Evolutionary conservation across 2,888 invertebrate species (phyloP).

Genomic region (Mythimna lalbum): DNA sequence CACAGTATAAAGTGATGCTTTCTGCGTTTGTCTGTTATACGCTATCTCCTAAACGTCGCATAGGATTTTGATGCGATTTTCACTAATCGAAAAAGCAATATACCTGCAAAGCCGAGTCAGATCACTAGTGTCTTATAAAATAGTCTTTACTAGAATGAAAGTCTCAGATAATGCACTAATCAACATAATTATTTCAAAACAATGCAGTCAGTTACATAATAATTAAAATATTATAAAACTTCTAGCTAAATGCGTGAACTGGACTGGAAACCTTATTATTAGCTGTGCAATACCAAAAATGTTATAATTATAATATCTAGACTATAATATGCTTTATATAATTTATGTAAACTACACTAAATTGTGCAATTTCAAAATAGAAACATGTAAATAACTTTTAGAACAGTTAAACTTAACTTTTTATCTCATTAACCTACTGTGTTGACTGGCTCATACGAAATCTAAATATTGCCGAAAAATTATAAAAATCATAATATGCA

Average conservation of each 20-base stretch:
- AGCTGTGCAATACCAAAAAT: constrained; percentile 9
- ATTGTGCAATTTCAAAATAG: background rate
- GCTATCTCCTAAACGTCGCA: too few species aligned
- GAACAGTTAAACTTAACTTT: background rate
- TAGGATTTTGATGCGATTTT: too few species aligned
- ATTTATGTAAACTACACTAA: background rate
- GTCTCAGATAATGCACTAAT: too few species aligned
- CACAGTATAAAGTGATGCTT: too few species aligned
- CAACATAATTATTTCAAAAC: background rate
- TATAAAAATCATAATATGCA: too few species aligned
- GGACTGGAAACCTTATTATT: constrained; percentile 33
- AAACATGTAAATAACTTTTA: background rate
- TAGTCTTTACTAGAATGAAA: too few species aligned
- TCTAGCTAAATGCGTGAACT: constrained; percentile 19
- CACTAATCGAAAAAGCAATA: too few species aligned
- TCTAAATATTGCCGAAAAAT: too few species aligned
- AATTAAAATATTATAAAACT: background rate
- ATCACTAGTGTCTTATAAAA: too few species aligned
- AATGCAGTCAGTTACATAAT: background rate
- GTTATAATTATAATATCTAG: constrained; percentile 5
- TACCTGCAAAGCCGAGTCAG: too few species aligned
- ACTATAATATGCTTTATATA: background rate
- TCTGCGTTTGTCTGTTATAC: too few species aligned
- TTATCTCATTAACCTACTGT: background rate
- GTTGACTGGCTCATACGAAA: too few species aligned